A percentile compares a stretch with the other conserved stretches of the same genome.
Conservation (phyloP, 1,140 invertebrate genomes). For the Drosophila nikananu region DNA sequence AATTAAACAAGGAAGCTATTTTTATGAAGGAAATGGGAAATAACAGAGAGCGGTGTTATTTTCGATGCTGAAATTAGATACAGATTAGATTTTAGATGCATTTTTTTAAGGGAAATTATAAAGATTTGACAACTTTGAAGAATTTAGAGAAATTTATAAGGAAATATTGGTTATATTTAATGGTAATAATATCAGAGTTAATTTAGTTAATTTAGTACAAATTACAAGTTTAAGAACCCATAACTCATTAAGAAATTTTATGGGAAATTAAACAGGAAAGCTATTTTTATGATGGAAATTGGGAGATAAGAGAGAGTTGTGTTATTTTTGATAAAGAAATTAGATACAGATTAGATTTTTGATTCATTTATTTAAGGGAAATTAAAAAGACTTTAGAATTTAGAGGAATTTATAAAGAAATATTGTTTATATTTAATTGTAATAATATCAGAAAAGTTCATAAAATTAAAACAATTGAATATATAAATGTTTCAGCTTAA, state of each 20-base stretch:
- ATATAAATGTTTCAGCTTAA: no score
- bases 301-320: neutral
- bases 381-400: no score
- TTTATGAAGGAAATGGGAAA: neutral
- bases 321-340: no score
- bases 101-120: neutral
- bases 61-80: no score
- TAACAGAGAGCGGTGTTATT: neutral
- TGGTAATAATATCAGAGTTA: neutral
- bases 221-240: neutral
- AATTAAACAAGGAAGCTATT: neutral
- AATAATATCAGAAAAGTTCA: no score
- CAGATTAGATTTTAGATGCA: neutral
- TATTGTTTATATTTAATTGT: no score
- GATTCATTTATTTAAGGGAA: neutral
- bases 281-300: neutral
- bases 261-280: conserved; percentile 1
- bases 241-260: conserved; percentile 1
- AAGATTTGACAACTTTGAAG: no score
- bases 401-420: no score
- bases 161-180: no score
- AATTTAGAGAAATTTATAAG: no score
- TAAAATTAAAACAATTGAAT: no score
- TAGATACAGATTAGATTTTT: neutral
- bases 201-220: no score